Evolutionary conservation across 2,797 vertebrate species (phyloP), one percentile per base, ranked within the genome.

Genomic region (Phoxinus dragarum): DNA sequence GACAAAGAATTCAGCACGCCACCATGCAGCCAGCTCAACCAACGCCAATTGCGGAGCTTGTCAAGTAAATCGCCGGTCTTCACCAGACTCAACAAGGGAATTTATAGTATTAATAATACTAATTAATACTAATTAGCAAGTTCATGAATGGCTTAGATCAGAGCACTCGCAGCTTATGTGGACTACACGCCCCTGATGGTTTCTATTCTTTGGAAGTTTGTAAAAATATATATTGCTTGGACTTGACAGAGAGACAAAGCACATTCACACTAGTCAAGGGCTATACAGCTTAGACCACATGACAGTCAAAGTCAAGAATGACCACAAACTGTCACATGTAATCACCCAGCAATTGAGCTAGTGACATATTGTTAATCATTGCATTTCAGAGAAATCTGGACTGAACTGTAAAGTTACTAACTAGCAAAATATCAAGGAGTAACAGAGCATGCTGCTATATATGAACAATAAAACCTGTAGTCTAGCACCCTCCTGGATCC

Each of bases 401-500:
- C n/a, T 47, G 3, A 14, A 27, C 69, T 27, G 40, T 4, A 27
- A 44, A 72, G 69, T 44, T 72, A 72, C 23, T 72, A 73, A 73
- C 14, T 73, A 47, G n/a, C 71, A 31, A 17, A 47, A 31, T 31
- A 73, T 73, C 4, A 47, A 47, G 12, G 14, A 72, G 23, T 72
- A 72, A 44, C 40, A 71, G 4, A 72, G 14, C 69, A 47, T 75
- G 19, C 5, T 77, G 31, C 5, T 27, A 76, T 85, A 54, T 40
- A 84, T 86, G 42, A 68, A 88, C 78, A 84, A 56, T 36, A 79
- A 88, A 94, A 98, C 98, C 96, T 98, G 95, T 77, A 94, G 67
- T 44, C 81, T 91, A 34, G 77, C 87, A 36, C 94, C 82, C 89
- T 98, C 95, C 88, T 94, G 93, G 61, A 90, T 94, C 97, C 98